Evolutionary conservation across 1,140 invertebrate species (phyloP), one percentile per base, ranked within the genome.

Genomic region (Dryas iulia): DNA sequence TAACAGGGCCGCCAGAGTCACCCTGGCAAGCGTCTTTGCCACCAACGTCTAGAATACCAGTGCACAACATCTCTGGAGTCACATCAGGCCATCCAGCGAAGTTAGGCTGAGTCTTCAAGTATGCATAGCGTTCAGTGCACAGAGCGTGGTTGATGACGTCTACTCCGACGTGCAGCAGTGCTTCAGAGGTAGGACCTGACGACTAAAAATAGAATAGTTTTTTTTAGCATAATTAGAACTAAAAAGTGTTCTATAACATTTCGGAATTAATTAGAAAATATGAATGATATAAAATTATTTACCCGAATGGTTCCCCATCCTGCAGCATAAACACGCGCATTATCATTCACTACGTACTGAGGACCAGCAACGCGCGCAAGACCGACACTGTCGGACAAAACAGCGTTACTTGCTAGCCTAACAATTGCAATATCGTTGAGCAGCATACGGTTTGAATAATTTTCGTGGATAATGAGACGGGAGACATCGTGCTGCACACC

Each of bases 1-100:
- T 80, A 4, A 95, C 70, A 0, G 95, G 94, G 1, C 94, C 94
- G 3, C 95, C 95, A 0, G 93, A 93, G 77, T 95, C 95, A 23
- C 94, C 94, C 82, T 94, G 95, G 77, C 96, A 96, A 4, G 95
- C 94, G 62, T 87, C 84, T 56, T 81, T 82, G 25, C 82, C 83
- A 4, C 83, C 83, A 2, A 76, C 61, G 61, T 86, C 62, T 14
- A 81, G 76, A 23, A 81, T 73, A 12, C 84, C 85, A 24, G 78
- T 72, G 67, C 88, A 89, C 11, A 90, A 11, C 87, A 89, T 89
- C 24, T 76, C 77, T 33, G 57, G 64, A 4, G 87, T 88, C 11
- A 89, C 63, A 31, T 76, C 74, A 24, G 82, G 82, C 76, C 74
- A 79, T 11, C 54, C 12, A 5, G 39, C 8, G 31, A 62, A 76